phyloP scores from a whole-genome alignment of 2,113 vertebrate genomes.

The Rousettus leschenaultii region DNA sequence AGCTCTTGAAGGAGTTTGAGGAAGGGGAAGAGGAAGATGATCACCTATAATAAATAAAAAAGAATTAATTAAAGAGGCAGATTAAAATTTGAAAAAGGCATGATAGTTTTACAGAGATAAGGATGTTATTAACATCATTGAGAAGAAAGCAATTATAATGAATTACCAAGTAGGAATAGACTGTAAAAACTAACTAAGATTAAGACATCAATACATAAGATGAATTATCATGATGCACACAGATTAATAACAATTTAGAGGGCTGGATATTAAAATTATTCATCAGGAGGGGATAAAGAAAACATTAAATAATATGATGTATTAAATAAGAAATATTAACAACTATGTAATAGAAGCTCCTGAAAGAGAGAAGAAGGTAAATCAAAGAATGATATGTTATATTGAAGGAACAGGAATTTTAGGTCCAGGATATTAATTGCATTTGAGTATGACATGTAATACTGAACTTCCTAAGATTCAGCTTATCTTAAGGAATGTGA shows the following conservation, averaged over 20 bases:
- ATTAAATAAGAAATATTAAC: not conserved
- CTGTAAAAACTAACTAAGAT: not conserved
- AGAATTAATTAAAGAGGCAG: not conserved
- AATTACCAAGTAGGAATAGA: not conserved
- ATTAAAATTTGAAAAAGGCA: not conserved
- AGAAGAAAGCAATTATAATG: not conserved
- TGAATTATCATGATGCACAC: not conserved
- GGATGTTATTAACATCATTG: not conserved
- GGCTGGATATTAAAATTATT: not conserved
- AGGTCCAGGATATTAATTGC: not conserved
- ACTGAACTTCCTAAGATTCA: not conserved
- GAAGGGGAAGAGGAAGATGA: not conserved
- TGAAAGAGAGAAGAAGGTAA: not conserved
- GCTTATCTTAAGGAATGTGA: not conserved
- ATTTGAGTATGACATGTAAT: not conserved
- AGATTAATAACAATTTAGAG: not conserved
- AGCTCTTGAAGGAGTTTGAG: not conserved
- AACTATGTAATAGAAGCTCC: not conserved
- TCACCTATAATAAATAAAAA: not conserved
- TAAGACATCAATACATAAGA: not conserved
- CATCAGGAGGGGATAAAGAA: not conserved
- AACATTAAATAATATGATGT: not conserved
- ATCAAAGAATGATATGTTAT: not conserved
- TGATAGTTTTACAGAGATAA: not conserved
- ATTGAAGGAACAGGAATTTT: not conserved